phyloP scores from a whole-genome alignment of 2,888 invertebrate species.

The Sesia bembeciformis region DNA sequence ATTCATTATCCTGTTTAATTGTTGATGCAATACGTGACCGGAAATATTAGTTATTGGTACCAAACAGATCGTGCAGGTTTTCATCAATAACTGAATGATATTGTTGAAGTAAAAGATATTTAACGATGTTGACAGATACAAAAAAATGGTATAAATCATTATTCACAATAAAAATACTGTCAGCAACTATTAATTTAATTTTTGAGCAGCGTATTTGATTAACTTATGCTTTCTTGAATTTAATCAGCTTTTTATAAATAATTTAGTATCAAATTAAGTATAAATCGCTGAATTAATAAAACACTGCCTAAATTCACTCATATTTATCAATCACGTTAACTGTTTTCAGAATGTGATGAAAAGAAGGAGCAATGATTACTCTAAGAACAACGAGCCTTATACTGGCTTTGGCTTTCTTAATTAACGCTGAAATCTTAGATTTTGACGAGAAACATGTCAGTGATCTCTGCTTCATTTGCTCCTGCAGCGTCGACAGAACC shows the following conservation, averaged over 20 bases:
- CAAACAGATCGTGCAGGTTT: neutral
- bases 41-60: neutral
- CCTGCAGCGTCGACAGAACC: slow-evolving; percentile 39
- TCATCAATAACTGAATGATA: neutral
- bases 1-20: neutral
- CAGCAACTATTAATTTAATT: too few species aligned
- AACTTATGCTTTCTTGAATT: too few species aligned
- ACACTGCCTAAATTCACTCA: too few species aligned
- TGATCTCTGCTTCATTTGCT: slow-evolving; percentile 46
- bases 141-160: too few species aligned
- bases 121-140: too few species aligned
- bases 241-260: too few species aligned
- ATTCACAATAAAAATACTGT: too few species aligned
- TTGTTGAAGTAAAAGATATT: too few species aligned
- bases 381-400: slow-evolving; percentile 23
- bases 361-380: slow-evolving; percentile 42
- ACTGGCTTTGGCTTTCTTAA: slow-evolving; percentile 18
- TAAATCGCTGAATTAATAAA: too few species aligned
- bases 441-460: slow-evolving; percentile 35
- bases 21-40: neutral
- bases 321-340: too few species aligned
- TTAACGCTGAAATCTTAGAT: slow-evolving; percentile 29
- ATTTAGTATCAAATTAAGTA: too few species aligned
- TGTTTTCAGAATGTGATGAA: slow-evolving; percentile 55
- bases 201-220: too few species aligned